These are phyloP conservation scores for Buathra laborator DNA, from an alignment of 2,888 invertebrate species.

Conservation along the genomic window DNA sequence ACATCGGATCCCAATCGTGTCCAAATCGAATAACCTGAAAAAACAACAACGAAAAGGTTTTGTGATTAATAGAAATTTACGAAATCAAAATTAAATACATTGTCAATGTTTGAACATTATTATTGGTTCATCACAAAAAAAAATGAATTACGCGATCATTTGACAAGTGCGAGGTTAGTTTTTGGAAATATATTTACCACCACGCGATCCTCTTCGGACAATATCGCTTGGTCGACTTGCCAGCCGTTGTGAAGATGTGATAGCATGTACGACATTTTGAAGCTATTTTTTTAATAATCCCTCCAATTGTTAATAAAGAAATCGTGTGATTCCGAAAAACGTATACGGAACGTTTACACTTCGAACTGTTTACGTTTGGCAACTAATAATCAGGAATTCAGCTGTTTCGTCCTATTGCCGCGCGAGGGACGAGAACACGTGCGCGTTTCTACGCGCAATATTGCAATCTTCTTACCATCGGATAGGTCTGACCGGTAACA, in stretches of 20 bases:
- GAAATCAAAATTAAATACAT: constrained; percentile 1
- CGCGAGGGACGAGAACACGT: background rate
- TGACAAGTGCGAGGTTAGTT: constrained; percentile 52
- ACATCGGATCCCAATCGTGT: constrained; percentile 99
- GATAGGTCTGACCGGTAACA: too few relatives aligned
- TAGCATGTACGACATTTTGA: constrained; percentile 99
- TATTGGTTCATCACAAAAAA: background rate
- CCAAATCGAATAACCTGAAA: constrained; percentile 97
- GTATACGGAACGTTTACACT: background rate
- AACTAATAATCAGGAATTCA: background rate
- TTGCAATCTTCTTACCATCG: too few relatives aligned
- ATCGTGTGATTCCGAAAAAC: background rate
- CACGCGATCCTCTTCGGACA: constrained; percentile 99
- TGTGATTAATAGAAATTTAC: background rate
- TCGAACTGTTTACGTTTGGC: background rate
- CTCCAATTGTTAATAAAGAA: background rate
- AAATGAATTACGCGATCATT: background rate
- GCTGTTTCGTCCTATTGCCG: background rate
- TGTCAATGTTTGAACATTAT: background rate
- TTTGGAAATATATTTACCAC: constrained; percentile 89
- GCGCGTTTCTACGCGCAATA: too few relatives aligned
- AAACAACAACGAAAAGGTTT: background rate
- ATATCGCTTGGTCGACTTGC: constrained; percentile 99
- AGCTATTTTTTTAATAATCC: constrained; percentile 34
- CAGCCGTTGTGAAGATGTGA: constrained; percentile 99